Conservation (phyloP, 1,140 invertebrate genomes). For the Hypsibius dujardini region DNA sequence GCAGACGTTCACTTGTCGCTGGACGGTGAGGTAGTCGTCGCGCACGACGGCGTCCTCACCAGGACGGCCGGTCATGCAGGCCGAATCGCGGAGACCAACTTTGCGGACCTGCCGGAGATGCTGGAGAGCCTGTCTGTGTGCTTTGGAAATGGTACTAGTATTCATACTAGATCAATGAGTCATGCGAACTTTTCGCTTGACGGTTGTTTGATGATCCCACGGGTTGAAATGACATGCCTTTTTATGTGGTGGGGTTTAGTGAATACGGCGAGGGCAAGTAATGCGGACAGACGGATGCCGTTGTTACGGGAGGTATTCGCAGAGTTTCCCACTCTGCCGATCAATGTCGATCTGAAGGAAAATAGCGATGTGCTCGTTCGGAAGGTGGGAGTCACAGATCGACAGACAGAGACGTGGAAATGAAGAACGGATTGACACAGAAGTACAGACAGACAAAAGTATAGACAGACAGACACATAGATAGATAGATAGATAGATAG, state of each 20-base stretch:
- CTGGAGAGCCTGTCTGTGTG: conserved; percentile 39
- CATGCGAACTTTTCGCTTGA: conserved; percentile 11
- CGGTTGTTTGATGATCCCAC: conserved; percentile 6
- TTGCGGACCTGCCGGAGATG: conserved; percentile 42
- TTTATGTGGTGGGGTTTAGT: conserved; percentile 25
- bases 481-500: too few relatives aligned
- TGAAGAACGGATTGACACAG: too few relatives aligned
- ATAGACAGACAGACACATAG: too few relatives aligned
- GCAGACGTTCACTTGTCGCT: conserved; percentile 48
- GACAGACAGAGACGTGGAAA: too few relatives aligned
- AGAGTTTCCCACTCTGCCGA: conserved; percentile 45
- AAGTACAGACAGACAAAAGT: too few relatives aligned
- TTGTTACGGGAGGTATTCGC: conserved; percentile 47
- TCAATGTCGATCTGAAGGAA: conserved; percentile 56
- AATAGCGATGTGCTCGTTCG: conserved; percentile 44
- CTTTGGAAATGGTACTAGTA: conserved; percentile 40
- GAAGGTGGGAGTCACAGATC: conserved; percentile 37
- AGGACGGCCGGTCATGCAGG: conserved; percentile 41
- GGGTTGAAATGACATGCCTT: not conserved
- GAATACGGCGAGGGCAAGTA: conserved; percentile 34
- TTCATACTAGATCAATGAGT: not conserved
- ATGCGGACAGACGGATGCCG: conserved; percentile 43
- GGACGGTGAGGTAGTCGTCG: conserved; percentile 50
- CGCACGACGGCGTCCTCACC: conserved; percentile 46
- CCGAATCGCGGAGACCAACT: conserved; percentile 44